A percentile compares a stretch with the other conserved stretches of the same genome.
These are phyloP conservation scores for Cheilosia vernalis DNA, from an alignment of 2,888 invertebrate genomes.

Conservation along the genomic window DNA sequence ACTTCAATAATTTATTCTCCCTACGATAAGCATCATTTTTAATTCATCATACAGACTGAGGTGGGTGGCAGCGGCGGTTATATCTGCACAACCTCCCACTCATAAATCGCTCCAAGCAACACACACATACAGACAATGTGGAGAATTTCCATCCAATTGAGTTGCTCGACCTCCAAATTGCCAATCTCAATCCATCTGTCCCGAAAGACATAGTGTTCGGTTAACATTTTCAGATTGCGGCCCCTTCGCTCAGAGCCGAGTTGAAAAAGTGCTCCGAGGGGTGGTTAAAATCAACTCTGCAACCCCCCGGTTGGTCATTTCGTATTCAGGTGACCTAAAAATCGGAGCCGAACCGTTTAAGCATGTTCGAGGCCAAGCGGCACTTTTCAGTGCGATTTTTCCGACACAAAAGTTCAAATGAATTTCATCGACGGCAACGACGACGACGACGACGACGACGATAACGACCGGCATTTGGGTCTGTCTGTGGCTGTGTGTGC, in stretches of 20 bases:
- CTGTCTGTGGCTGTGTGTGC: slow-evolving; percentile 36
- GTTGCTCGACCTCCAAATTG: slow-evolving; percentile 74
- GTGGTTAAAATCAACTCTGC: slow-evolving; percentile 1
- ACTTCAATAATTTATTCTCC: slow-evolving; percentile 70
- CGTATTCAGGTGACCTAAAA: slow-evolving; percentile 76
- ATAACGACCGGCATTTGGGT: background rate
- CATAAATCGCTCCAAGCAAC: slow-evolving; percentile 51
- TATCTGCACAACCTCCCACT: slow-evolving; percentile 6
- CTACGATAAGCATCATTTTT: slow-evolving; percentile 67
- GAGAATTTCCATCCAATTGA: slow-evolving; percentile 67
- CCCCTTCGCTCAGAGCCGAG: slow-evolving; percentile 26
- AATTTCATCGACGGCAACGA: slow-evolving; percentile 8
- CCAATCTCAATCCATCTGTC: slow-evolving; percentile 73
- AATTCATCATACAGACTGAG: slow-evolving; percentile 68
- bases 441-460: no score
- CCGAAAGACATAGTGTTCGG: slow-evolving; percentile 70
- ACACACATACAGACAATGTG: background rate
- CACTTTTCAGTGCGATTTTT: slow-evolving; percentile 49
- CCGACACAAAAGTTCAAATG: slow-evolving; percentile 37
- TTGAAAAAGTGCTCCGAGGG: slow-evolving; percentile 12
- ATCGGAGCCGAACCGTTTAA: slow-evolving; percentile 59
- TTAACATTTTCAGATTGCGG: slow-evolving; percentile 65
- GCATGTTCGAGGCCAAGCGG: slow-evolving; percentile 50
- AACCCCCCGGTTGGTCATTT: slow-evolving; percentile 56
- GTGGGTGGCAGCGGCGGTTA: background rate